Evolutionary conservation across 2,113 vertebrate genomes (phyloP).

Genomic region (Tor tambroides): DNA sequence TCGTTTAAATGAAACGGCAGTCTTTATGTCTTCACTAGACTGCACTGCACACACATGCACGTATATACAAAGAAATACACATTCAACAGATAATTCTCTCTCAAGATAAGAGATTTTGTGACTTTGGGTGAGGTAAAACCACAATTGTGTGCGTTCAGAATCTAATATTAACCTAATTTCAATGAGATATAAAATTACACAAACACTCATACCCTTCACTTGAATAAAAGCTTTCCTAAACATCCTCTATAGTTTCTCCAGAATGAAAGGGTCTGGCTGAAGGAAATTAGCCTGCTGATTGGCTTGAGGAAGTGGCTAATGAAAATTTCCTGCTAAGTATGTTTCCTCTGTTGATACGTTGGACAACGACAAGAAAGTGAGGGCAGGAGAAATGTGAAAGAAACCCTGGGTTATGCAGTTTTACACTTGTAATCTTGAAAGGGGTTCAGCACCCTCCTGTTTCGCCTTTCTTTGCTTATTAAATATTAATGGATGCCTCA

Average conservation of each 20-base stretch:
- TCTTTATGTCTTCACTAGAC: conserved; percentile 8
- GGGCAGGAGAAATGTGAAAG: background rate
- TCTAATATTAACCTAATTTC: background rate
- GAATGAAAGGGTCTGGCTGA: conserved; percentile 25
- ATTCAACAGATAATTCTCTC: background rate
- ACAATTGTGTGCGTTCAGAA: background rate
- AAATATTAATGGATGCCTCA: background rate
- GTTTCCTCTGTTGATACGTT: conserved; percentile 60
- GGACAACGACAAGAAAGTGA: background rate
- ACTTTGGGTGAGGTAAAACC: background rate
- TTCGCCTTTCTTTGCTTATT: background rate
- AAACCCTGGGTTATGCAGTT: background rate
- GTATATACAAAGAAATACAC: conserved; percentile 7
- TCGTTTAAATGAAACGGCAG: background rate
- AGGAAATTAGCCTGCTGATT: conserved; percentile 61
- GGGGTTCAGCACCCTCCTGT: background rate
- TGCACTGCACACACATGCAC: background rate
- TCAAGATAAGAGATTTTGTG: background rate
- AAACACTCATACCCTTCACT: background rate
- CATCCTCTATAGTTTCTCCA: background rate
- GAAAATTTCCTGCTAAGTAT: conserved; percentile 72
- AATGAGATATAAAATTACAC: background rate
- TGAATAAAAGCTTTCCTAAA: background rate
- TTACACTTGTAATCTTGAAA: background rate
- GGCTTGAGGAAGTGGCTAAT: conserved; percentile 15